These are phyloP conservation scores for Meliscaeva auricollis DNA, from an alignment of 2,888 invertebrate species.

Conservation along the genomic window DNA sequence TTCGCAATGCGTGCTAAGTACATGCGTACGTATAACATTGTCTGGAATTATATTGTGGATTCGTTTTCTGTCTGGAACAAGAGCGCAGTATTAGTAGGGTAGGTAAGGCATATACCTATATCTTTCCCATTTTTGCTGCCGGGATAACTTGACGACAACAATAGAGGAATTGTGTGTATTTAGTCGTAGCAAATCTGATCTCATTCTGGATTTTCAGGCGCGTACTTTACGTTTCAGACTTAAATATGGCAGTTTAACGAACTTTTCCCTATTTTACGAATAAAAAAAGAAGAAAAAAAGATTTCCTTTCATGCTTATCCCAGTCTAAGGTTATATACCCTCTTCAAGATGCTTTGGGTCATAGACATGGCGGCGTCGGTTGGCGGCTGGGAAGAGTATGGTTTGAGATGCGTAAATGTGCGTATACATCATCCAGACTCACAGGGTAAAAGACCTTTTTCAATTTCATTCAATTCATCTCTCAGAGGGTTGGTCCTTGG, in stretches of 20 bases:
- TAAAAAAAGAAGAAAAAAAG: not conserved
- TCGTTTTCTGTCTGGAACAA: slow-evolving; percentile 50
- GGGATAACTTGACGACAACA: slow-evolving; percentile 40
- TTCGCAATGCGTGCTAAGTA: slow-evolving; percentile 67
- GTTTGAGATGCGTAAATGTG: slow-evolving; percentile 30
- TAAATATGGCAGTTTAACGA: slow-evolving; percentile 64
- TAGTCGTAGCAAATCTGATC: slow-evolving; percentile 56
- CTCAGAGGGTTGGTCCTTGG: slow-evolving; percentile 23
- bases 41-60: slow-evolving; percentile 51
- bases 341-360: slow-evolving; percentile 16
- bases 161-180: slow-evolving; percentile 34
- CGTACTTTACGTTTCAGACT: slow-evolving; percentile 43
- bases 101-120: not conserved
- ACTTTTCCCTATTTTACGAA: slow-evolving; percentile 55
- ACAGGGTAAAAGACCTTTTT: slow-evolving; percentile 47
- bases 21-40: slow-evolving; percentile 47
- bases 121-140: slow-evolving; percentile 24
- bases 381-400: not conserved
- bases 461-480: slow-evolving; percentile 39
- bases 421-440: not conserved
- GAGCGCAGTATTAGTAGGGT: not conserved
- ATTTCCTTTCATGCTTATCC: not conserved
- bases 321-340: slow-evolving; percentile 26
- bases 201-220: slow-evolving; percentile 55
- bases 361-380: not conserved